A percentile compares a stretch with the other conserved stretches of the same genome.
These are phyloP conservation scores for Netelia fuscicornis DNA, from an alignment of 2,888 invertebrate genomes.

Conservation along the genomic window DNA sequence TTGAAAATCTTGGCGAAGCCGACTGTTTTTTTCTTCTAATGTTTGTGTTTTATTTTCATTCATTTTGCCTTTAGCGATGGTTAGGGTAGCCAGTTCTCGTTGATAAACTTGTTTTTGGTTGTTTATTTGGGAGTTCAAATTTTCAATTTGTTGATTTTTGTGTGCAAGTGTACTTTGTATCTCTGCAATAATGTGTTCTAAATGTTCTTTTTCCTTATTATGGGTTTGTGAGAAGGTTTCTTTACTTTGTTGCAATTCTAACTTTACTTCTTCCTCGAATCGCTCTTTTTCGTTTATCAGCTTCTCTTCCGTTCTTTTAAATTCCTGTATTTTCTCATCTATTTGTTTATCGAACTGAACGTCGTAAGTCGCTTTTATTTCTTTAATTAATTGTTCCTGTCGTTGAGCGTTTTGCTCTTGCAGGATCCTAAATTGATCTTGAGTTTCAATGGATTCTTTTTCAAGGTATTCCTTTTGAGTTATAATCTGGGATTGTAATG, in stretches of 20 bases:
- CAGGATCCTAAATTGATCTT: no score
- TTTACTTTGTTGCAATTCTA: slow-evolving; percentile 41
- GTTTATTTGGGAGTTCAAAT: neutral
- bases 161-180: slow-evolving; percentile 15
- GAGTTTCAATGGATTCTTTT: no score
- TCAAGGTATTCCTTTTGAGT: no score
- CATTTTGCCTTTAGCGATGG: slow-evolving; percentile 1
- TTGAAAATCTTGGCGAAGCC: neutral
- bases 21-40: slow-evolving; percentile 10
- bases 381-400: no score
- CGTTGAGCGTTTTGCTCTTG: no score
- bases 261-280: slow-evolving; percentile 14
- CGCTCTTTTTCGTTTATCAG: slow-evolving; percentile 12
- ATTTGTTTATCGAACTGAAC: slow-evolving; percentile 17
- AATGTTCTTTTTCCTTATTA: slow-evolving; percentile 5
- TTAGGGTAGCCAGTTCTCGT: slow-evolving; percentile 31
- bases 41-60: slow-evolving; percentile 9
- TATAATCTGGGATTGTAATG: no score
- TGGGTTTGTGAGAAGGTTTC: neutral
- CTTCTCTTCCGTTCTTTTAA: slow-evolving; percentile 44
- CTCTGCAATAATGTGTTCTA: slow-evolving; percentile 1
- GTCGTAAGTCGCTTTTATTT: no score
- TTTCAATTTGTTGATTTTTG: slow-evolving; percentile 34
- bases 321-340: slow-evolving; percentile 31
- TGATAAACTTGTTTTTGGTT: slow-evolving; percentile 21